Percentiles rank a stretch among this genome's conserved stretches.
These are phyloP conservation scores for Amphiprion clarkii DNA, from an alignment of 2,797 vertebrate species.

Conservation along the genomic window DNA sequence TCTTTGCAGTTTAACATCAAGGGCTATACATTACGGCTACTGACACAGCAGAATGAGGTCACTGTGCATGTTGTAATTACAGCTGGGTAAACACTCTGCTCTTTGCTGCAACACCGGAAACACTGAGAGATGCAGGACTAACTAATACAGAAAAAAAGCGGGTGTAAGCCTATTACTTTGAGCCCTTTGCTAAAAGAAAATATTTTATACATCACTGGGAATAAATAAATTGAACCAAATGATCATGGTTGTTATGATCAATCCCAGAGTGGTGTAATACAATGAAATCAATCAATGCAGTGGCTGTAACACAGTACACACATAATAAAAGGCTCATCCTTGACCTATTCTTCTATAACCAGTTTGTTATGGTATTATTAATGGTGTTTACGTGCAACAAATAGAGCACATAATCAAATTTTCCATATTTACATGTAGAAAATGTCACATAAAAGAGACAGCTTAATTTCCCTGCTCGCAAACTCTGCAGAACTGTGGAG, in stretches of 20 bases:
- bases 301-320: constrained; percentile 3
- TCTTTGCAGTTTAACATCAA: constrained; percentile 72
- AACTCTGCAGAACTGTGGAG: constrained; percentile 48
- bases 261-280: constrained; percentile 17
- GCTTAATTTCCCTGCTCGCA: constrained; percentile 57
- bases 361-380: constrained; percentile 56
- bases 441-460: constrained; percentile 63
- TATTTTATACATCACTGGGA: constrained; percentile 49
- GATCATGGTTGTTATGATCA: constrained; percentile 44
- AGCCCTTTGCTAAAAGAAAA: constrained; percentile 29
- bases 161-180: constrained; percentile 7
- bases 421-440: constrained; percentile 59
- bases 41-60: constrained; percentile 79
- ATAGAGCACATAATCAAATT: constrained; percentile 55
- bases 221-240: constrained; percentile 61
- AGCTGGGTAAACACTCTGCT: constrained; percentile 68
- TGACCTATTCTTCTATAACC: constrained; percentile 45
- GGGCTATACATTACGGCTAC: constrained; percentile 69
- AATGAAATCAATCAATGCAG: constrained; percentile 26
- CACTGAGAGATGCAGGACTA: constrained; percentile 13
- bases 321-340: constrained; percentile 28
- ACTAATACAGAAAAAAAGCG: neutral
- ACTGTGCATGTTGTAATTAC: constrained; percentile 75
- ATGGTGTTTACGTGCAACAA: constrained; percentile 58
- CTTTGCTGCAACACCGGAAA: constrained; percentile 50